phyloP scores from a whole-genome alignment of 2,888 invertebrate genomes.

The Leucophora obtusa region DNA sequence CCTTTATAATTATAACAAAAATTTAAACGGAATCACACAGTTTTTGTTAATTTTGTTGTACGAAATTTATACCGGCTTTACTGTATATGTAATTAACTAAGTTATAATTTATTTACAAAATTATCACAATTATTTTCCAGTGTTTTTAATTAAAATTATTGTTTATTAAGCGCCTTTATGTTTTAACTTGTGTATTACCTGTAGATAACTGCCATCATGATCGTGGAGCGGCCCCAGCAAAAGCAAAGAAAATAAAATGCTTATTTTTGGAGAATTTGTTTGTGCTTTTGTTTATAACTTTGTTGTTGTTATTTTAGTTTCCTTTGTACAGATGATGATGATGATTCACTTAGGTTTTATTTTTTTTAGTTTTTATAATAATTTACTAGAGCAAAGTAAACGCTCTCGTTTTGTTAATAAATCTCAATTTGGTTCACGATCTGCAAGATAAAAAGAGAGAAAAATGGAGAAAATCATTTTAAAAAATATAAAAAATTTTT shows the following conservation, averaged over 20 bases:
- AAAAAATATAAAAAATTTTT: slow-evolving; percentile 1
- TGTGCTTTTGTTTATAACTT: slow-evolving; percentile 10
- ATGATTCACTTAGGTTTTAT: slow-evolving; percentile 47
- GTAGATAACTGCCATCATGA: slow-evolving; percentile 75
- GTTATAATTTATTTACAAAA: background rate
- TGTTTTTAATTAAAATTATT: slow-evolving; percentile 3
- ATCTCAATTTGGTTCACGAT: slow-evolving; percentile 48
- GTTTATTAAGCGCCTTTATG: slow-evolving; percentile 54
- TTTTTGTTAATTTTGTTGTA: background rate
- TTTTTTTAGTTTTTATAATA: slow-evolving; percentile 16
- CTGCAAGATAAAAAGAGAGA: slow-evolving; percentile 59
- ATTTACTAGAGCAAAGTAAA: slow-evolving; percentile 42
- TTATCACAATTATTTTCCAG: slow-evolving; percentile 8
- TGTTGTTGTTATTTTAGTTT: slow-evolving; percentile 22
- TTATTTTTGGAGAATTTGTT: slow-evolving; percentile 47
- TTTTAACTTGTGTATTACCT: slow-evolving; percentile 71
- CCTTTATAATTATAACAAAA: slow-evolving; percentile 4
- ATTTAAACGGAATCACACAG: background rate
- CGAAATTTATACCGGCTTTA: slow-evolving; percentile 42
- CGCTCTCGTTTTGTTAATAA: slow-evolving; percentile 25
- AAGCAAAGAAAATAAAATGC: slow-evolving; percentile 32
- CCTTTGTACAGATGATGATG: slow-evolving; percentile 8
- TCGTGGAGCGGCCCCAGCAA: slow-evolving; percentile 54
- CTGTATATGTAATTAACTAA: background rate
- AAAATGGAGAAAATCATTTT: slow-evolving; percentile 3